These are phyloP conservation scores for Halocynthia roretzi DNA, from an alignment of 23 tunicate species.

Conservation along the genomic window DNA sequence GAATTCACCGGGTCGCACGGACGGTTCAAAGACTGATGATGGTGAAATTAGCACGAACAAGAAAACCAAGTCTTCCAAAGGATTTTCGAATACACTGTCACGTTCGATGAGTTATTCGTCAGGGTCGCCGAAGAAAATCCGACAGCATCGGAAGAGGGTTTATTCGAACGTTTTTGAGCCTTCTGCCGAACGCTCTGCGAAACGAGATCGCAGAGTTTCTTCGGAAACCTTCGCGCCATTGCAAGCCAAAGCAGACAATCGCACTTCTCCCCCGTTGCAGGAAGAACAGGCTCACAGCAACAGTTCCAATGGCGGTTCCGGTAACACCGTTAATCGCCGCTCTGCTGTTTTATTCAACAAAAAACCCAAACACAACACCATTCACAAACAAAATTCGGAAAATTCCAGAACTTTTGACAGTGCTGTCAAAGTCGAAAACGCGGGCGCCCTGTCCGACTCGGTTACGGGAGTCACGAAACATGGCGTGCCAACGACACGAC, in stretches of 20 bases:
- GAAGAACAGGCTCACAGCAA: constrained; percentile 12
- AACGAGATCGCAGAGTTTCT: constrained; percentile 4
- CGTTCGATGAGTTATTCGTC: too few relatives aligned
- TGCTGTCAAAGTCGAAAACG: neutral
- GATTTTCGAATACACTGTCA: too few relatives aligned
- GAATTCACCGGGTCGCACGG: neutral
- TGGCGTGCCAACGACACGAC: too few relatives aligned
- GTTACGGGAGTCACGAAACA: neutral
- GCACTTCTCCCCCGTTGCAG: constrained; percentile 5
- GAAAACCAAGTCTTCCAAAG: neutral
- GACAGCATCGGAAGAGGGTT: too few relatives aligned
- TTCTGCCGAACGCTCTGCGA: too few relatives aligned
- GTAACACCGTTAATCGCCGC: constrained; percentile 54
- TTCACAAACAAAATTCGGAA: constrained; percentile 13
- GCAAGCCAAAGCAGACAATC: neutral
- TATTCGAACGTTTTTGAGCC: too few relatives aligned
- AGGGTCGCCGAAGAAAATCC: too few relatives aligned
- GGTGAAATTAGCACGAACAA: neutral
- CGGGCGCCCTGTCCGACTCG: constrained; percentile 16
- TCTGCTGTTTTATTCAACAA: constrained; percentile 74
- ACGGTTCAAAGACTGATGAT: neutral
- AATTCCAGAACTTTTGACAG: neutral
- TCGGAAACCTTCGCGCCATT: neutral
- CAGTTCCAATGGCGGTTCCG: neutral
- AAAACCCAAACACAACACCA: constrained; percentile 28